Evolutionary conservation across 2,113 vertebrate species (phyloP).

Genomic region (Isichthys henryi): DNA sequence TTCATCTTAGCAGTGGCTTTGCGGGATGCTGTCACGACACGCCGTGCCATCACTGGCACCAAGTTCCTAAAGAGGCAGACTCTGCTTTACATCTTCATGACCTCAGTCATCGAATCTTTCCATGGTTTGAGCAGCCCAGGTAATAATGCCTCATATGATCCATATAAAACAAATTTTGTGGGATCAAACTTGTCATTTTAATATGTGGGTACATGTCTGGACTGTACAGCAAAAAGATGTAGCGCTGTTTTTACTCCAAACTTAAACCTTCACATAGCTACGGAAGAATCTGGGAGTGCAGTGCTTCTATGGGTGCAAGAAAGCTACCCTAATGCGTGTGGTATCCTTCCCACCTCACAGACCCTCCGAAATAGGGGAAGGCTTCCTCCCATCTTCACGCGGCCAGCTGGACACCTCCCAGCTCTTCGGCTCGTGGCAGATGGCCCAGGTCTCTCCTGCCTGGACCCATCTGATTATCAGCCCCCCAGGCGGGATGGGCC

Average conservation of each 20-base stretch:
- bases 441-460: constrained; percentile 6
- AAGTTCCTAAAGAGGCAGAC: background rate
- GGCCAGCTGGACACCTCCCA: background rate
- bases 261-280: background rate
- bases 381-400: no score
- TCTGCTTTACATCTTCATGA: background rate
- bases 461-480: constrained; percentile 2
- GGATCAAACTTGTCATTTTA: background rate
- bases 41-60: background rate
- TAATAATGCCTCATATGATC: background rate
- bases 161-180: background rate
- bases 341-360: background rate
- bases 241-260: background rate
- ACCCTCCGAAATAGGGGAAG: background rate
- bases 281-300: background rate
- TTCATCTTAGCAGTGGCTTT: background rate
- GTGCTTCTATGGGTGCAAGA: background rate
- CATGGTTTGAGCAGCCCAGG: background rate
- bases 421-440: background rate
- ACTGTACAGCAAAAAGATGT: background rate
- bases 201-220: background rate
- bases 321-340: background rate
- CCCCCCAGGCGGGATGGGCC: background rate
- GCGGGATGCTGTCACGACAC: background rate
- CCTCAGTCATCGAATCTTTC: background rate